Evolutionary conservation across 2,113 vertebrate species (phyloP).

Genomic region (Gavia stellata): DNA sequence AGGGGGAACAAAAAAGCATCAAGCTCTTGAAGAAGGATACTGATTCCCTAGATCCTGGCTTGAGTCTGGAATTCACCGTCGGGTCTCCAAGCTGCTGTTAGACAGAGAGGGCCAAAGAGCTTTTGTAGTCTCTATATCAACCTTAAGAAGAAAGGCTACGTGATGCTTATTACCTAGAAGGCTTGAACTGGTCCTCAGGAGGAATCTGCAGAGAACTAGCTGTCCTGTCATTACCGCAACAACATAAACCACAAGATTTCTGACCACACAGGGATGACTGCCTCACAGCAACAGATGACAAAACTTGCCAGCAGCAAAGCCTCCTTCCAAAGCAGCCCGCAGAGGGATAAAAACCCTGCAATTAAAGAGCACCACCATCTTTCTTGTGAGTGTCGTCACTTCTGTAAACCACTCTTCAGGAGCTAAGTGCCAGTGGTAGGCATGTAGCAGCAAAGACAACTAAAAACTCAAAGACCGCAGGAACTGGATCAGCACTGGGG

Average conservation of each 20-base stretch:
- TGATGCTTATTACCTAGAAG: not conserved
- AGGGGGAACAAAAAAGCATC: not conserved
- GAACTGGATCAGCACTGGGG: not conserved
- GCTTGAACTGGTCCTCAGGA: not conserved
- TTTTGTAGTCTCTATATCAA: not conserved
- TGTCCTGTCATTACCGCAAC: not conserved
- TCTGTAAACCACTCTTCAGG: not conserved
- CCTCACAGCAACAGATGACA: not conserved
- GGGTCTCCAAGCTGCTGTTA: not conserved
- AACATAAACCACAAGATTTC: not conserved
- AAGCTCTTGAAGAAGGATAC: not conserved
- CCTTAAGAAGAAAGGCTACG: not conserved
- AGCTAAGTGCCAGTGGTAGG: not conserved
- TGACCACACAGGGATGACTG: not conserved
- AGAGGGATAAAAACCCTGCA: not conserved
- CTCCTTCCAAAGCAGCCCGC: not conserved
- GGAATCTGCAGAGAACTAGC: not conserved
- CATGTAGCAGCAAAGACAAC: not conserved
- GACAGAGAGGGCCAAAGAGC: not conserved
- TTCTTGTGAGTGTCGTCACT: not conserved
- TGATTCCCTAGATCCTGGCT: not conserved
- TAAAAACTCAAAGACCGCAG: not conserved
- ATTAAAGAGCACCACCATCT: not conserved
- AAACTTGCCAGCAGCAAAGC: not conserved
- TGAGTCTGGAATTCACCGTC: not conserved